Evolutionary conservation across 2,888 invertebrate genomes (phyloP), one percentile per base, ranked within the genome.

Genomic region (Meandrusa payeni): DNA sequence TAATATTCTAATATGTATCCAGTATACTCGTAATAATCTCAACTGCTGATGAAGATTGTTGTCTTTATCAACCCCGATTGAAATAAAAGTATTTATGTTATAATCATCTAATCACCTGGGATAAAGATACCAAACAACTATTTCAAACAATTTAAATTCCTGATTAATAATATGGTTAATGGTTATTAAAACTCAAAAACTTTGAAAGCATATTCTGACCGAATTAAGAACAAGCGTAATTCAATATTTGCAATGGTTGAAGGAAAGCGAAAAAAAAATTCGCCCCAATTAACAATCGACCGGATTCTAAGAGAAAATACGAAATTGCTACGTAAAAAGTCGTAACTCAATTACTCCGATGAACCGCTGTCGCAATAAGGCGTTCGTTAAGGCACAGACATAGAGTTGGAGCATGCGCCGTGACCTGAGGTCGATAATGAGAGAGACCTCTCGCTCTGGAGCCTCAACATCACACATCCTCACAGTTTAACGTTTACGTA

Each of bases 391-490:
- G 69, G 75, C 67, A 63, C 69, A 67, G 67, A 69, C 67, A n/a
- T 65, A 55, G 61, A 70, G 65, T 77, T 68, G 76, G 86, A 80
- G 88, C 88, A 88, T 88, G 88, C 88, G 88, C 88, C 70, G 70
- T 83, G 88, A 88, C 88, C 88, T 67, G 70, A 85, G 88, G 88
- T 88, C 88, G 88, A 88, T 88, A 88, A 88, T 88, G 88, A 88
- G 83, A 67, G 69, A 65, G 76, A 76, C 81, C 80, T 82, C 86
- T 80, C 82, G 67, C 82, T 81, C 79, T 70, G 71, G 61, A 78
- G 70, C 70, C 73, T 66, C 73, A 76, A 73, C 85, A 81, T 83
- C 85, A 85, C 87, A 87, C 87, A 87, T 83, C 80, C 85, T 83
- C 76, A 80, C 77, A 80, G 77, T 78, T 82, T 83, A 83, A 77